Base-by-base conservation (phyloP, 2,888 invertebrate species). In the Quadriops clusia region DNA sequence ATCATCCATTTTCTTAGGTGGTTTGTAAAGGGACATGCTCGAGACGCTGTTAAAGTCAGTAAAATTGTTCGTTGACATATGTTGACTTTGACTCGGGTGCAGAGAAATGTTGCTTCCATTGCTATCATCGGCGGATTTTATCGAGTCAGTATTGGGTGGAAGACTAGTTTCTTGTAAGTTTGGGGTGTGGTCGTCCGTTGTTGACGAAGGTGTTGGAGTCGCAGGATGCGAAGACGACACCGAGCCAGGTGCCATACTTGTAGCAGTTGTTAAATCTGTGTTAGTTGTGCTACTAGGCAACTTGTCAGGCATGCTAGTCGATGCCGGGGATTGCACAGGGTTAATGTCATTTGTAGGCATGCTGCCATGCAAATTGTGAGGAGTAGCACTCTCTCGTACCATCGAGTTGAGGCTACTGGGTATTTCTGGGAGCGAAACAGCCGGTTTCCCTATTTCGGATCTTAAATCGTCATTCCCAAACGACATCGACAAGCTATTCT, bases 1-100 rank as follows among this genome's bases (percentile, higher is more conserved):
- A 47, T 63, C 63, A 37, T 66, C 66, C 51, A 62, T 57, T 47
- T 64, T 63, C 33, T 46, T 54, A 23, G 42, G 30, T 34, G 44
- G 44, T 26, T 36, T 31, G 30, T 42, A 46, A 57, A 45, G 60
- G 30, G 63, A 53, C 56, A 64, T 58, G 33, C 58, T 60, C 3
- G 57, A 55, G 7, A 59, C 58, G 30, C 54, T 56, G 32, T 56
- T 56, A 41, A 61, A 59, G 43, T 61, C 61, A 6, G 58, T 30
- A 41, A 45, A 54, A 41, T 52, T 54, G 30, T 43, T 44, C 41
- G 52, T 46, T 49, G 63, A 59, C 17, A 66, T 62, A 30, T 60
- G 57, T 56, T 67, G 65, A 39, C 57, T 60, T 36, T 56, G 58
- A 17, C 28, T 41, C 12, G 29, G 29, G 30, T 40, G 40, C 32